These are phyloP conservation scores for Porites rus DNA, from an alignment of 92 coral and sea anemone genomes.

Conservation along the genomic window DNA sequence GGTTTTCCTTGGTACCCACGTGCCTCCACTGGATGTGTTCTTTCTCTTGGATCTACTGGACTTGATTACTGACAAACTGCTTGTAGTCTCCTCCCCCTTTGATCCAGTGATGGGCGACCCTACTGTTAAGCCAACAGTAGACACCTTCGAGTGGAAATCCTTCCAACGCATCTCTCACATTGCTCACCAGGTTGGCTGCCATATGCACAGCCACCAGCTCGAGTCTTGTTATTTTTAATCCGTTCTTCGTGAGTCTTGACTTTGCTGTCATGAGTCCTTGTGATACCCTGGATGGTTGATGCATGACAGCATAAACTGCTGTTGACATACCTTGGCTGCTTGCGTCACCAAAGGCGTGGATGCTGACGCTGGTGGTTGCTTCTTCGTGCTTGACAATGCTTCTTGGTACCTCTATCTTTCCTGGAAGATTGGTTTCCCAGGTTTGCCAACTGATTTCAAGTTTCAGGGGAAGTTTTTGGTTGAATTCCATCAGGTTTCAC, in stretches of 20 bases:
- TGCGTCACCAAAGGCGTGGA: constrained; percentile 14
- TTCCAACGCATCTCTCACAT: constrained; percentile 6
- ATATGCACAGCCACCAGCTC: constrained; percentile 10
- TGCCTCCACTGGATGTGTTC: constrained; percentile 48
- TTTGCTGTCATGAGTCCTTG: constrained; percentile 23
- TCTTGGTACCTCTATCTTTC: neutral
- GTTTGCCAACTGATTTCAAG: neutral
- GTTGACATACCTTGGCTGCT: constrained; percentile 11
- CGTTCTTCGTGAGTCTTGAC: constrained; percentile 24
- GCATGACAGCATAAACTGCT: neutral
- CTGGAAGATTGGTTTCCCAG: neutral
- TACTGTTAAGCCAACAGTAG: constrained; percentile 62
- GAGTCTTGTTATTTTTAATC: neutral
- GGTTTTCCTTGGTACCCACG: constrained; percentile 42
- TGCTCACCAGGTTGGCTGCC: neutral
- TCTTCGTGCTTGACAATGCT: constrained; percentile 7
- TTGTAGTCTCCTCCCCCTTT: constrained; percentile 11
- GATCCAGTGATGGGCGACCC: constrained; percentile 55
- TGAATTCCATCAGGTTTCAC: neutral
- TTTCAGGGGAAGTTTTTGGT: neutral
- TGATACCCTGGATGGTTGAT: neutral
- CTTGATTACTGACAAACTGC: constrained; percentile 38
- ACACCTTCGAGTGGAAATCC: constrained; percentile 9
- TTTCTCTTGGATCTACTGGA: constrained; percentile 27
- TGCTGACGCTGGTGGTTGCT: neutral